These are phyloP conservation scores for Ornithorhynchus anatinus DNA, from an alignment of 2,113 vertebrate species.

Conservation along the genomic window DNA sequence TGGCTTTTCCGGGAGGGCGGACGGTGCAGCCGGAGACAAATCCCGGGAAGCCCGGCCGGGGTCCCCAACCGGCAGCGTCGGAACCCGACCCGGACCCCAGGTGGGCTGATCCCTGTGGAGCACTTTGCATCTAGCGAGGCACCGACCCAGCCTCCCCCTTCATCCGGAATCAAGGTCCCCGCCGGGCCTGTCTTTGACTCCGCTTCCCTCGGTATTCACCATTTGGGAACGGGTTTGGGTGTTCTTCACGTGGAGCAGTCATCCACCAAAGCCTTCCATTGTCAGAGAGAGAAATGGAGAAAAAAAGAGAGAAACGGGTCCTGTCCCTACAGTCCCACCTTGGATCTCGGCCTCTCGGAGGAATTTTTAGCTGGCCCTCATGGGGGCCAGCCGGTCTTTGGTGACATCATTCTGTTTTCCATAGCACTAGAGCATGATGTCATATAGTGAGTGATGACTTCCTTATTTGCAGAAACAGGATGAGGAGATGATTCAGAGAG, in stretches of 20 bases:
- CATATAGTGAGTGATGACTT: slow-evolving; percentile 65
- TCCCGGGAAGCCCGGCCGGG: background rate
- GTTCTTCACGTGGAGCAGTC: slow-evolving; percentile 25
- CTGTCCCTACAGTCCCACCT: too few relatives aligned
- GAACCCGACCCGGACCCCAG: background rate
- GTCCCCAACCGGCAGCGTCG: slow-evolving; percentile 3
- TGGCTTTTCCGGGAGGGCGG: background rate
- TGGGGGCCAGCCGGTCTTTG: too few relatives aligned
- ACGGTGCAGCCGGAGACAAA: background rate
- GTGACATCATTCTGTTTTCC: slow-evolving; percentile 60
- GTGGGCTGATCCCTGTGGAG: background rate
- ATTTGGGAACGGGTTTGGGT: background rate
- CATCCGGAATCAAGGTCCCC: too few relatives aligned
- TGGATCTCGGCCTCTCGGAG: slow-evolving; percentile 4
- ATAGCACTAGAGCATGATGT: slow-evolving; percentile 64
- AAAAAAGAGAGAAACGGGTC: too few relatives aligned
- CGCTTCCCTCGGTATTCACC: background rate
- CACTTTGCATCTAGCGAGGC: too few relatives aligned
- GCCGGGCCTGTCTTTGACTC: background rate
- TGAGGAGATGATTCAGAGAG: slow-evolving; percentile 64
- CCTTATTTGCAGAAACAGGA: slow-evolving; percentile 65
- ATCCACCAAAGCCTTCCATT: slow-evolving; percentile 19
- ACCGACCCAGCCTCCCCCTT: too few relatives aligned
- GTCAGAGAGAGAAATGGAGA: slow-evolving; percentile 26
- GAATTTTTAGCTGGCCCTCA: background rate